Percentiles rank a stretch among this genome's conserved stretches.
Evolutionary conservation across 1,140 invertebrate species (phyloP).

Genomic region (Philotrypesis tridentata): DNA sequence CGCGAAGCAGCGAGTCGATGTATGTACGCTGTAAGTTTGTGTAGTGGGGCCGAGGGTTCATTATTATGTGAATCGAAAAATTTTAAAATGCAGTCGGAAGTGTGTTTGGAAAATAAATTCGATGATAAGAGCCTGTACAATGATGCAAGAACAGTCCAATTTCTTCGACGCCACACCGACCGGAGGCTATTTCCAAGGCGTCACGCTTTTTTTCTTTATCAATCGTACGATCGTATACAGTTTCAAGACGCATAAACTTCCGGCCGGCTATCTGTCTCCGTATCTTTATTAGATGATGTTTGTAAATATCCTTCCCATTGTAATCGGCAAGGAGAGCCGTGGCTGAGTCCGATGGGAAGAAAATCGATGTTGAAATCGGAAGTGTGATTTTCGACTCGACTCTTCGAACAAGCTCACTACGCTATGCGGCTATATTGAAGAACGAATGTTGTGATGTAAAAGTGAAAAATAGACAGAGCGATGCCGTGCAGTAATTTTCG

Average conservation of each 20-base stretch:
- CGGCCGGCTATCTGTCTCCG: background rate
- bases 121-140: no score
- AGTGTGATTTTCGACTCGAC: no score
- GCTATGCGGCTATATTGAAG: no score
- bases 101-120: no score
- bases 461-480: background rate
- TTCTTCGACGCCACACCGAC: background rate
- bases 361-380: background rate
- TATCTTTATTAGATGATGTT: background rate
- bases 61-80: no score
- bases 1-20: no score
- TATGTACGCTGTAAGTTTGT: no score
- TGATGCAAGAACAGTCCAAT: background rate
- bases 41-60: no score
- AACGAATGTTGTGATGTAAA: background rate
- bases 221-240: background rate
- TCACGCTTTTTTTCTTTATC: background rate
- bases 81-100: no score
- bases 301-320: background rate
- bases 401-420: no score
- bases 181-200: background rate
- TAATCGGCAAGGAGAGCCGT: background rate
- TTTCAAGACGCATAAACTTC: background rate
- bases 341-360: background rate
- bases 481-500: background rate